Conservation (phyloP, 2,113 vertebrate genomes). For the Peromyscus californicus region DNA sequence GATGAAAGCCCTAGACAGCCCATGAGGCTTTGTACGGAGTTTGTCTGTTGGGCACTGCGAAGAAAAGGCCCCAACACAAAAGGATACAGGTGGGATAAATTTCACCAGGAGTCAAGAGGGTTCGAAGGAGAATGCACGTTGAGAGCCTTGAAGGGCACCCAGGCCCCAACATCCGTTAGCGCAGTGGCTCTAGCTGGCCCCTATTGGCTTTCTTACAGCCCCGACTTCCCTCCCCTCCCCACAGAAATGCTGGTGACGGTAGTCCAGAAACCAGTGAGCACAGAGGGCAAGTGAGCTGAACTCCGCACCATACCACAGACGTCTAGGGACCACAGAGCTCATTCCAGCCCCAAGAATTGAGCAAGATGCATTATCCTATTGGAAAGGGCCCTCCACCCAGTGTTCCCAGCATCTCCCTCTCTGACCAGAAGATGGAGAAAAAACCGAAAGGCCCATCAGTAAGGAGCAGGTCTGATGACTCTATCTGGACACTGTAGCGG, state of each 20-base stretch:
- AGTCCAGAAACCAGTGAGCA: background rate
- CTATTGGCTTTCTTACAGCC: conserved; percentile 9
- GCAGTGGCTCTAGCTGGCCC: background rate
- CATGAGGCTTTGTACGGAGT: background rate
- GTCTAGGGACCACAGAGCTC: background rate
- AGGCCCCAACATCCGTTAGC: background rate
- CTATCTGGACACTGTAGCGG: background rate
- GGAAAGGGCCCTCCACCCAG: background rate
- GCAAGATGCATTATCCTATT: background rate
- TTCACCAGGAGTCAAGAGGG: background rate
- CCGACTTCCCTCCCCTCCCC: background rate
- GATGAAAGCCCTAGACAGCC: background rate
- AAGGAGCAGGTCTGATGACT: background rate
- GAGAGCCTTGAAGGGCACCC: background rate
- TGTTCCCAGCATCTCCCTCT: background rate
- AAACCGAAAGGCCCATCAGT: background rate
- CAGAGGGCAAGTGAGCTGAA: background rate
- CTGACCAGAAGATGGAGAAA: background rate
- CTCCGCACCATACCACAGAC: background rate
- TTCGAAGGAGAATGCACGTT: background rate
- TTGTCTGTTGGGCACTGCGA: background rate
- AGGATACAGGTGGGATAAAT: rapidly evolving
- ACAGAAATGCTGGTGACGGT: background rate
- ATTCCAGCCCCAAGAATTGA: background rate
- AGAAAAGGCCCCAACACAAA: background rate